These are phyloP conservation scores for Willowsia nigromaculata DNA, from an alignment of 2,888 invertebrate genomes.

Conservation along the genomic window DNA sequence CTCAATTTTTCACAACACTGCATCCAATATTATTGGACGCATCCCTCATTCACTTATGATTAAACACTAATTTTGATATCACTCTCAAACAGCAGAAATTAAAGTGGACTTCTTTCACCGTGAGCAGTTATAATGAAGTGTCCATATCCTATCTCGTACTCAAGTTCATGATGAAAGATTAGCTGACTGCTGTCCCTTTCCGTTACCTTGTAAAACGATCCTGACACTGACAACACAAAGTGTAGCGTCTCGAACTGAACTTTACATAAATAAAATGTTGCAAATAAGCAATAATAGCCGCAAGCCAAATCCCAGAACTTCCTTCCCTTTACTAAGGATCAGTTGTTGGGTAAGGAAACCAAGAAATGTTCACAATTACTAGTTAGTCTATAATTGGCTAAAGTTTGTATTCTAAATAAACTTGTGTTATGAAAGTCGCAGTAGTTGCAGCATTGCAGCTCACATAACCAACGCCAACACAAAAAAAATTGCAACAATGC, in stretches of 20 bases:
- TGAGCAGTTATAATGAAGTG: neutral
- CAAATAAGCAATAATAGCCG: neutral
- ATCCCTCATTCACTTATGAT: neutral
- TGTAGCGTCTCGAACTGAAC: neutral
- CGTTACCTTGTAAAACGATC: neutral
- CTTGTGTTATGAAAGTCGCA: neutral
- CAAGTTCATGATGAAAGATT: neutral
- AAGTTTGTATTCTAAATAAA: neutral
- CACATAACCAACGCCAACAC: slow-evolving; percentile 35
- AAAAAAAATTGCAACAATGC: neutral
- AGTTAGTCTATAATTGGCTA: neutral
- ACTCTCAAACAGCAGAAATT: neutral
- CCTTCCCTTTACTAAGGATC: neutral
- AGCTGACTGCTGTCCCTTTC: neutral
- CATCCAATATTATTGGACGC: neutral
- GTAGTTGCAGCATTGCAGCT: too few relatives aligned
- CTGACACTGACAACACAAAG: slow-evolving; percentile 29
- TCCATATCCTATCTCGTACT: neutral
- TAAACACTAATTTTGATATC: neutral
- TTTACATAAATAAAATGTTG: neutral
- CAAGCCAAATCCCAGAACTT: neutral
- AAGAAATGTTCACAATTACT: neutral
- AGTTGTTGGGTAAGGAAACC: neutral
- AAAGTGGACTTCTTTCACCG: neutral
- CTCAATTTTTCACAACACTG: neutral